Conservation (phyloP, 2,888 invertebrate species). For the Lycocerus yunnanus region DNA sequence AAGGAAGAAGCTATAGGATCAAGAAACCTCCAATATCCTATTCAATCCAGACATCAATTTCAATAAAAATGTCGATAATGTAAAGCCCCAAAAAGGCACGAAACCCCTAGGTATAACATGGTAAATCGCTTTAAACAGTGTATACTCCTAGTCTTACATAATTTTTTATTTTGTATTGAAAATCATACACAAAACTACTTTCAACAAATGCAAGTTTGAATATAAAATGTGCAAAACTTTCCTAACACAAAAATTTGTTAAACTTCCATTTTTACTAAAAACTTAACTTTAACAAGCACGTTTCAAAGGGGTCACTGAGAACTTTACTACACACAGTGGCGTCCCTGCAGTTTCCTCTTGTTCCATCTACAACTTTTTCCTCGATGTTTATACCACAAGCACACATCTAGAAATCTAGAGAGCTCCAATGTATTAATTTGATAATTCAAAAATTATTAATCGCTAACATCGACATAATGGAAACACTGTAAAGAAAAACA, state of each 20-base stretch:
- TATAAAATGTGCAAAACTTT: not conserved
- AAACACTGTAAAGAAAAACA: too few species aligned
- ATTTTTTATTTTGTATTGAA: slow-evolving; percentile 2
- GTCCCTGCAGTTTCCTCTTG: not conserved
- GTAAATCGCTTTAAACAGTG: slow-evolving; percentile 27
- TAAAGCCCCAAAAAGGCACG: slow-evolving; percentile 41
- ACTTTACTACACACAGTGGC: not conserved
- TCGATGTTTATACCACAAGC: too few species aligned
- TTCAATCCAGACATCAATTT: slow-evolving; percentile 52
- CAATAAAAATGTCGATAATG: slow-evolving; percentile 50
- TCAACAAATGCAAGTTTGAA: not conserved
- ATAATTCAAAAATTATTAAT: too few species aligned
- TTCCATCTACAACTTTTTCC: too few species aligned
- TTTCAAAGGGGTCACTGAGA: not conserved
- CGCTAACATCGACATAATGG: too few species aligned
- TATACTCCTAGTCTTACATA: slow-evolving; percentile 21
- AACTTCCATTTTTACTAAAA: not conserved
- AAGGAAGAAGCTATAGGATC: slow-evolving; percentile 44
- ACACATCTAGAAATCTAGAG: too few species aligned
- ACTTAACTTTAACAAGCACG: not conserved
- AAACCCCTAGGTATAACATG: slow-evolving; percentile 36
- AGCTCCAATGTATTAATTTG: too few species aligned
- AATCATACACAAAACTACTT: not conserved
- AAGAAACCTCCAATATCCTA: slow-evolving; percentile 48
- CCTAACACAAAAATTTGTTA: not conserved